Evolutionary conservation across 2,113 vertebrate species (phyloP).

Genomic region (Perca flavescens): DNA sequence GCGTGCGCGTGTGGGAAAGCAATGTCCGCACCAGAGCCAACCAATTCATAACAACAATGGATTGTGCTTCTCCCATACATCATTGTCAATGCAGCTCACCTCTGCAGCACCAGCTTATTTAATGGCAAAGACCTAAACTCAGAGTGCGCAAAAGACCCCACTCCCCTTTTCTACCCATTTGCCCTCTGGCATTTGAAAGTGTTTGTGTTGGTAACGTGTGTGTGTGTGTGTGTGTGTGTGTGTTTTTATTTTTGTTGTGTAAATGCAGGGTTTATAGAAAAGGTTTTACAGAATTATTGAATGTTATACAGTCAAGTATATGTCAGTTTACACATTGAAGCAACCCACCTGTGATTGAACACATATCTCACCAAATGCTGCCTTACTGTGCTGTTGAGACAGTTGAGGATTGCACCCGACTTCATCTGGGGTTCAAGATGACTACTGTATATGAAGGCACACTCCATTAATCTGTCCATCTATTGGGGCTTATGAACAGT

Average conservation of each 20-base stretch:
- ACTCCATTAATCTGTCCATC: slow-evolving; percentile 63
- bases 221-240: background rate
- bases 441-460: slow-evolving; percentile 53
- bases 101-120: slow-evolving; percentile 80
- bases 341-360: slow-evolving; percentile 13
- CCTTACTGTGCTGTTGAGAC: slow-evolving; percentile 14
- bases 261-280: slow-evolving; percentile 3
- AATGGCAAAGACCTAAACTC: slow-evolving; percentile 78
- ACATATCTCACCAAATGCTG: slow-evolving; percentile 17
- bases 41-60: slow-evolving; percentile 71
- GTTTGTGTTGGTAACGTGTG: slow-evolving; percentile 24
- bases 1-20: slow-evolving; percentile 24
- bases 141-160: slow-evolving; percentile 64
- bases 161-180: slow-evolving; percentile 58
- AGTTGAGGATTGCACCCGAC: slow-evolving; percentile 50
- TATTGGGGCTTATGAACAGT: slow-evolving; percentile 58
- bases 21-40: slow-evolving; percentile 64
- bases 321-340: slow-evolving; percentile 15
- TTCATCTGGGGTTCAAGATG: slow-evolving; percentile 51
- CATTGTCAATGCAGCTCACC: slow-evolving; percentile 82
- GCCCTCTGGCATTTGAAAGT: slow-evolving; percentile 68
- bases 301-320: background rate
- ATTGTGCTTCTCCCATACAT: slow-evolving; percentile 79
- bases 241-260: background rate
- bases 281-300: slow-evolving; percentile 3